These are phyloP conservation scores for Microcaecilia unicolor DNA, from an alignment of 2,797 vertebrate species.

Conservation along the genomic window DNA sequence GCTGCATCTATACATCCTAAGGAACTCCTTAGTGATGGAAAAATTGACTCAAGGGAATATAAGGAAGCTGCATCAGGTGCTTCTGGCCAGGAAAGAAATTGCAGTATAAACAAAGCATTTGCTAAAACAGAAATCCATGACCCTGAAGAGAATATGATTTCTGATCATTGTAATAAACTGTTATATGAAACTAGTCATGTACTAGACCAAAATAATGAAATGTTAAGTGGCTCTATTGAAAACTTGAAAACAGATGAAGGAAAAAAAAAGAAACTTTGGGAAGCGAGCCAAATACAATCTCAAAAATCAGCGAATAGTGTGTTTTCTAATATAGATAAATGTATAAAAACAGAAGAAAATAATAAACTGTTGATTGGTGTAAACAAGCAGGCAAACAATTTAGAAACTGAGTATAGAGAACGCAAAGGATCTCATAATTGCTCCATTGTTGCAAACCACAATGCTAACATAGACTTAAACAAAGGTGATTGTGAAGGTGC, in stretches of 20 bases:
- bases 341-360: slow-evolving; percentile 29
- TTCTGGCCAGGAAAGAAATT: slow-evolving; percentile 15
- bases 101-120: neutral
- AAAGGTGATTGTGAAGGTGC: slow-evolving; percentile 11
- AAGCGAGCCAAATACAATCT: too few relatives aligned
- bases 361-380: slow-evolving; percentile 19
- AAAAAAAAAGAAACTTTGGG: too few relatives aligned
- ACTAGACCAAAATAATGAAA: too few relatives aligned
- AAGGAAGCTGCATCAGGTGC: slow-evolving; percentile 3
- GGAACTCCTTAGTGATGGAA: neutral
- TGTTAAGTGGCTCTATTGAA: too few relatives aligned
- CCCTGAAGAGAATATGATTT: slow-evolving; percentile 1
- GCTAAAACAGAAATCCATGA: neutral
- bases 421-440: slow-evolving; percentile 12
- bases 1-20: neutral
- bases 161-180: slow-evolving; percentile 7
- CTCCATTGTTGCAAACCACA: neutral
- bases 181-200: too few relatives aligned
- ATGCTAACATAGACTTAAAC: slow-evolving; percentile 1
- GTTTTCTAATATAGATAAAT: too few relatives aligned
- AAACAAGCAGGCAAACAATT: slow-evolving; percentile 24
- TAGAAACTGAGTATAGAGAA: slow-evolving; percentile 38
- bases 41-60: neutral
- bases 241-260: too few relatives aligned
- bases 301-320: too few relatives aligned